Conservation (phyloP, 1,140 invertebrate genomes). For the Aphidius gifuensis region DNA sequence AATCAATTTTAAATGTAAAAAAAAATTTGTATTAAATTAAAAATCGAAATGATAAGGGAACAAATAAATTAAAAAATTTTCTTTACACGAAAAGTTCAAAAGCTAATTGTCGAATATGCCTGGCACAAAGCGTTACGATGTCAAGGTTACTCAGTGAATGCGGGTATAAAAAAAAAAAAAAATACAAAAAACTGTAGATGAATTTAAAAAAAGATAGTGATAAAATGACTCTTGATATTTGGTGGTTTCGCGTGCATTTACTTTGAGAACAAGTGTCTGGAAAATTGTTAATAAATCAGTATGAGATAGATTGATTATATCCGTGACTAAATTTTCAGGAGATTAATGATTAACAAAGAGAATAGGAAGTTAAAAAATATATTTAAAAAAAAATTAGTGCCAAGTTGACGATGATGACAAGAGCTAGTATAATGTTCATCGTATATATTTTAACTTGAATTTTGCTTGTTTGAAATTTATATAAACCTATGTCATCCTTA, state of each 20-base stretch:
- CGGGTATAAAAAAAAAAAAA: background rate
- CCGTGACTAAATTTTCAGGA: no score
- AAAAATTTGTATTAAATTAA: no score
- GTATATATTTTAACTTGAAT: no score
- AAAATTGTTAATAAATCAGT: slow-evolving; percentile 23
- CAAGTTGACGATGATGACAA: no score
- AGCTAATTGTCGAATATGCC: slow-evolving; percentile 25
- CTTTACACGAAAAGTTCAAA: slow-evolving; percentile 6
- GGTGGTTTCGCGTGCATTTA: slow-evolving; percentile 23
- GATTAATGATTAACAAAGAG: no score
- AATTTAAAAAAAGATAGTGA: background rate
- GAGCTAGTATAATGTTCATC: no score
- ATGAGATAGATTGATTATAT: slow-evolving; percentile 1
- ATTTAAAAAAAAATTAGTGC: no score
- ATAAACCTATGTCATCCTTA: no score
- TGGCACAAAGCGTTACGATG: slow-evolving; percentile 27
- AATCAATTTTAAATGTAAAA: no score
- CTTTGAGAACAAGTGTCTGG: slow-evolving; percentile 13
- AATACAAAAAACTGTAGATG: background rate
- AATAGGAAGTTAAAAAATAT: no score
- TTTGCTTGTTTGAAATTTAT: no score
- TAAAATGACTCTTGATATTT: slow-evolving; percentile 13
- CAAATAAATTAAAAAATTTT: slow-evolving; percentile 4
- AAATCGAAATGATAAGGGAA: slow-evolving; percentile 10
- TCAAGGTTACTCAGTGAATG: slow-evolving; percentile 25